phyloP scores from a whole-genome alignment of 2,797 vertebrate genomes.

The Miichthys miiuy region DNA sequence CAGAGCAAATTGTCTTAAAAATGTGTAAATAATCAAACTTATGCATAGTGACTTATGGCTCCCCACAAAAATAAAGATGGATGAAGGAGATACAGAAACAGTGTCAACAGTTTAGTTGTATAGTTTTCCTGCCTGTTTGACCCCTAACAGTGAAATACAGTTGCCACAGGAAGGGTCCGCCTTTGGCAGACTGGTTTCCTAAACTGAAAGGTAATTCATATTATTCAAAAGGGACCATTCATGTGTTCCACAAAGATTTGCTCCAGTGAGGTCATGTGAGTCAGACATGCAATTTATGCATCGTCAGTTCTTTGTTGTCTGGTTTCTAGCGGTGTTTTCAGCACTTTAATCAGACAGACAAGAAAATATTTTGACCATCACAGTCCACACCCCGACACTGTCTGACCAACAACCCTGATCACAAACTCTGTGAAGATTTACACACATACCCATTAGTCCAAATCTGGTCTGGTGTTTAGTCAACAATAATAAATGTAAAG shows the following conservation, averaged over 20 bases:
- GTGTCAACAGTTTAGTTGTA: neutral
- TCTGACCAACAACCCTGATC: neutral
- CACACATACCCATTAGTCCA: neutral
- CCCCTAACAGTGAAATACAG: neutral
- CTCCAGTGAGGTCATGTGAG: neutral
- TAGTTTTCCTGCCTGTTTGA: neutral
- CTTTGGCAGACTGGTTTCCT: neutral
- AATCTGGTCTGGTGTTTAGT: neutral
- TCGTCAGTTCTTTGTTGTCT: neutral
- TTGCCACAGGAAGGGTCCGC: too few relatives aligned
- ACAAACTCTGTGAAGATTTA: neutral
- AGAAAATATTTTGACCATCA: conserved; percentile 23
- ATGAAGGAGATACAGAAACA: too few relatives aligned
- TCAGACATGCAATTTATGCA: neutral
- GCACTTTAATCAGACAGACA: conserved; percentile 23
- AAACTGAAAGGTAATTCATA: neutral
- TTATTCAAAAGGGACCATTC: conserved; percentile 7
- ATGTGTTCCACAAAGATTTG: neutral
- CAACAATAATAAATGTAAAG: too few relatives aligned
- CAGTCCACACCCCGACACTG: conserved; percentile 15
- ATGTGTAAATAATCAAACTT: neutral
- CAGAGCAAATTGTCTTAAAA: neutral
- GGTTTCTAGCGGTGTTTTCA: neutral
- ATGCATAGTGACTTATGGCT: neutral
- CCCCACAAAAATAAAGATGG: too few relatives aligned